Base-by-base conservation (phyloP, 2,797 vertebrate genomes). In the Coranthus polyacanthus region DNA sequence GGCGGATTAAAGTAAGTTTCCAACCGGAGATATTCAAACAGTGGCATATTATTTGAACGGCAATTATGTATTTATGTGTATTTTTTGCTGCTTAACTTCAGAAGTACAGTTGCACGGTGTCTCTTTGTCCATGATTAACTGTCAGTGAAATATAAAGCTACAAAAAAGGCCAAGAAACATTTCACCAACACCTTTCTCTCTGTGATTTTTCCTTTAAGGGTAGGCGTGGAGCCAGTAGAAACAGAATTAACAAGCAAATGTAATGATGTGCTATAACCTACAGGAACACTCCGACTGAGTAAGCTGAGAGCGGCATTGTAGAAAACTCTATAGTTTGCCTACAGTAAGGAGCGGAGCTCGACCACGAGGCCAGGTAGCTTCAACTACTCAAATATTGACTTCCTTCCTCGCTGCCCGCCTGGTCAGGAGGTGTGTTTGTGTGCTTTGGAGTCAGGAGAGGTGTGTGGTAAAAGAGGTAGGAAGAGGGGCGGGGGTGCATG, bases 311-410 rank as follows among this genome's bases (percentile, higher is more conserved):
- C 57, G 22, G 38, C 68, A 75, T 71, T 86, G 77, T 72, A 53
- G 55, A 52, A 77, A 72, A 46, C 17, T 24, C 60, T 49, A 43
- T 68, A 56, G 67, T 76, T 78, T 72, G 64, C 34, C 70, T 72
- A 75, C 68, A 79, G 75, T 72, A 16, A 58, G 72, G 79, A 75
- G 64, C 17, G 47, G 68, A 83, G 75, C 75, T 82, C 12, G 46
- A 82, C 70, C 76, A 44, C 26, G 43, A 69, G 72, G 75, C 82
- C 84, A 82, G 83, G 88, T 88, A 89, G 83, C 83, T 81, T 55
- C 62, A 75, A 79, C 87, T 91, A 74, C 70, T 88, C 89, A 93
- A 94, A 94, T 92, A 93, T 92, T 92, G 89, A 92, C 92, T 92
- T 93, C 90, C 90, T 93, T 86, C 87, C 90, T 89, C 44, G 15